Conservation (phyloP, 2,888 invertebrate genomes). For the Horisme vitalbata region DNA sequence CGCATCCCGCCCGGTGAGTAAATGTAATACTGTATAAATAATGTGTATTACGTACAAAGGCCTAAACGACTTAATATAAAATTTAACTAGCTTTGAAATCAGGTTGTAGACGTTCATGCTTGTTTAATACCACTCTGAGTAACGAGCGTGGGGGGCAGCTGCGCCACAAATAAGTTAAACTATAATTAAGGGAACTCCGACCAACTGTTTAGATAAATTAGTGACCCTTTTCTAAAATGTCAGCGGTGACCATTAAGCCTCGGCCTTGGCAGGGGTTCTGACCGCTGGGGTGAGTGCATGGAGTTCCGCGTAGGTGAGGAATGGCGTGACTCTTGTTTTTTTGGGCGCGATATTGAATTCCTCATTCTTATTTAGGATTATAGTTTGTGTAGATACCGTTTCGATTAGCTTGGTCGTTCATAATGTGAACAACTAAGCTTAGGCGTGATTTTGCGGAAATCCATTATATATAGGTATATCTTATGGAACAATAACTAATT, state of each 20-base stretch:
- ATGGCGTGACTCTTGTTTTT: slow-evolving; percentile 29
- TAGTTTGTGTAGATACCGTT: no score
- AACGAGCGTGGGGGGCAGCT: slow-evolving; percentile 46
- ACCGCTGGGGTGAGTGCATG: slow-evolving; percentile 46
- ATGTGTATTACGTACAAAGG: no score
- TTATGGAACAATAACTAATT: no score
- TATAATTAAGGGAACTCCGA: slow-evolving; percentile 70
- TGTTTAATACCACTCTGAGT: slow-evolving; percentile 31
- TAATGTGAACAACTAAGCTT: no score
- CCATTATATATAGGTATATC: no score
- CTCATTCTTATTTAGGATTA: no score
- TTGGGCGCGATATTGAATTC: not conserved
- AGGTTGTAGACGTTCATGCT: slow-evolving; percentile 9
- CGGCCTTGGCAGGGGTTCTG: slow-evolving; percentile 64
- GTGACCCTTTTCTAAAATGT: slow-evolving; percentile 78
- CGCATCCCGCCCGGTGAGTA: no score
- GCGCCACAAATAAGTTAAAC: slow-evolving; percentile 73
- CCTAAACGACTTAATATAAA: no score
- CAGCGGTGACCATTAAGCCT: slow-evolving; percentile 66
- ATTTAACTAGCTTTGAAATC: no score
- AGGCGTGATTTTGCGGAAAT: no score
- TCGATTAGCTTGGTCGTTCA: no score
- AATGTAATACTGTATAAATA: no score
- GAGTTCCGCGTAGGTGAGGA: slow-evolving; percentile 48
- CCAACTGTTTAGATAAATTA: slow-evolving; percentile 77